Evolutionary conservation across 2,888 invertebrate species (phyloP).

Genomic region (Drosophila algonquin): DNA sequence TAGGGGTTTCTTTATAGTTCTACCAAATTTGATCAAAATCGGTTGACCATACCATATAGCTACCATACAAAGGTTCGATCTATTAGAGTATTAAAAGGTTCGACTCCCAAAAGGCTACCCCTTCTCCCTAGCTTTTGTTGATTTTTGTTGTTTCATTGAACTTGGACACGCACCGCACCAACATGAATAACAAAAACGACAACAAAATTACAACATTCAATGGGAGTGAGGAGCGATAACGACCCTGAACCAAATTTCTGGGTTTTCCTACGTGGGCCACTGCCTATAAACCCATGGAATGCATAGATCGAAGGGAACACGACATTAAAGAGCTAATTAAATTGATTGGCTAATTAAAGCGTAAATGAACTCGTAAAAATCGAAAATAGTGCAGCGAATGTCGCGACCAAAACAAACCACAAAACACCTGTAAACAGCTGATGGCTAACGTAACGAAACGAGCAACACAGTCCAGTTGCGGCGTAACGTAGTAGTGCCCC

Average conservation of each 20-base stretch:
- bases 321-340: conserved; percentile 21
- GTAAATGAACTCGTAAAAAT: conserved; percentile 13
- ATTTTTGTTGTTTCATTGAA: conserved; percentile 57
- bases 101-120: not conserved
- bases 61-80: not conserved
- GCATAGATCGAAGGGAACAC: not conserved
- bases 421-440: conserved; percentile 27
- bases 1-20: no score
- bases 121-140: conserved; percentile 5
- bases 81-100: not conserved
- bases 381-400: conserved; percentile 48
- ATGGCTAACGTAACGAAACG: conserved; percentile 61
- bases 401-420: conserved; percentile 54
- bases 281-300: conserved; percentile 20
- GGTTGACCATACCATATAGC: not conserved
- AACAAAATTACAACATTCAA: conserved; percentile 23
- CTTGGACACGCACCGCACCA: conserved; percentile 52
- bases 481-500: conserved; percentile 52
- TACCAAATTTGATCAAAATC: not conserved
- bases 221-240: conserved; percentile 17
- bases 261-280: not conserved
- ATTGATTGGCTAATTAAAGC: conserved; percentile 7
- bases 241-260: conserved; percentile 53
- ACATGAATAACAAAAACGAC: conserved; percentile 21
- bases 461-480: conserved; percentile 12